Evolutionary conservation across 2,888 invertebrate species (phyloP), one percentile per base, ranked within the genome.

Genomic region (Choristoneura rosaceana): DNA sequence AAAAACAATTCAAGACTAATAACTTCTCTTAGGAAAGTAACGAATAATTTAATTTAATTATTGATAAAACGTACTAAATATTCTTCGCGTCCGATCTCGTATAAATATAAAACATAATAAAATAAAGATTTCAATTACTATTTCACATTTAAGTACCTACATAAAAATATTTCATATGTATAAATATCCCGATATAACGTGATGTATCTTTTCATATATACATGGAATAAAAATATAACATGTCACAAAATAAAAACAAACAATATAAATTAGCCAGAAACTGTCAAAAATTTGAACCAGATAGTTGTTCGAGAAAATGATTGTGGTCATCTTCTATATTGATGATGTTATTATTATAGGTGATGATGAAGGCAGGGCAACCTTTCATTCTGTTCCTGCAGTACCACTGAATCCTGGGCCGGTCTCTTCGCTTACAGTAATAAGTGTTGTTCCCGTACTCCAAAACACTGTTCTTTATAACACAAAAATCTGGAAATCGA

Each of bases 401-500:
- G 58, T 77, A 78, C 77, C 78, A 76, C 3, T 74, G 71, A 3
- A 61, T 68, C 50, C 64, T 71, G 7, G 17, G 62, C 0, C 76
- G 74, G 4, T 75, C 68, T n/a, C 66, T 63, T 1, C 71, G 59
- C 25, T 75, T 64, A 14, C 75, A 71, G 52, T 77, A 66, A 59
- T 67, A 78, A 3, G 62, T 65, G 17, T 75, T 41, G 34, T 41
- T 59, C 7, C 66, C 66, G 25, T 68, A 64, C 17, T 60, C 41
- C 58, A 78, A 38, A 1, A 69, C 74, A 9, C 74, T 59, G 33
- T 77, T 78, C 47, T 70, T 68, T 17, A 52, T 34, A 43, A 69
- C 15, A 17, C 10, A 17, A 15, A n/a, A 45, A 33, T 15, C 52
- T 55, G 65, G 7, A 38, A 65, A 52, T 17, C 9, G 12, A 55